Base-by-base conservation (phyloP, 1,140 invertebrate species). In the Drosophila ogumai region DNA sequence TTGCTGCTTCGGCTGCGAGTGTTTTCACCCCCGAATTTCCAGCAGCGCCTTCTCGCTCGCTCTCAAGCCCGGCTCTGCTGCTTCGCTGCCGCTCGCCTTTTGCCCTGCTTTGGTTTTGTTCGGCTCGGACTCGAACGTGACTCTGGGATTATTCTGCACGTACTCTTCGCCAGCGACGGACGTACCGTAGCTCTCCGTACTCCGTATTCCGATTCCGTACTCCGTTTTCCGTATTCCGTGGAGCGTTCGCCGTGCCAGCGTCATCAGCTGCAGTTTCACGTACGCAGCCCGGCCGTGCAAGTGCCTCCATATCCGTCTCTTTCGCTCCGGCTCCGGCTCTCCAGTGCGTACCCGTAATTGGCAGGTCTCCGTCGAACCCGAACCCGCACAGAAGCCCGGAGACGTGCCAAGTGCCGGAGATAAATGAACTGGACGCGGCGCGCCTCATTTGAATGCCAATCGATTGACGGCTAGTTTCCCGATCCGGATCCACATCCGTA, bases 141-240 rank as follows among this genome's bases (percentile, higher is more conserved):
- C 81, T 85, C 77, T 90, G 84, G 81, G 81, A 92, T 91, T 92
- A 92, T 92, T 92, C 91, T 91, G 87, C 84, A 90, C 87, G 87
- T 90, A 91, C 72, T 91, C 91, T 88, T 91, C 85, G 91, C 73
- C 91, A 91, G 87, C 81, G 87, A 90, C 91, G 91, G 91, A 92
- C 91, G 91, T 90, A 91, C 50, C 72, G 76, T 75, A 78, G 75
- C 61, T 69, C 68, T 81, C 59, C 75, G 56, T 49, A 49, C 66
- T 67, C 64, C 63, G 66, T 54, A 32, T 15, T 61, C 55, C 75
- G 61, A 40, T 36, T 50, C 46, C 58, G 54, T 71, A 59, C 22
- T 65, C 59, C 46, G 54, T 60, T 47, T 57, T 72, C 66, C 79
- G 79, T 66, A 50, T 28, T 56, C 52, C 68, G 71, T 55, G 73